These are phyloP conservation scores for Lophius piscatorius DNA, from an alignment of 2,113 vertebrate species.

Conservation along the genomic window DNA sequence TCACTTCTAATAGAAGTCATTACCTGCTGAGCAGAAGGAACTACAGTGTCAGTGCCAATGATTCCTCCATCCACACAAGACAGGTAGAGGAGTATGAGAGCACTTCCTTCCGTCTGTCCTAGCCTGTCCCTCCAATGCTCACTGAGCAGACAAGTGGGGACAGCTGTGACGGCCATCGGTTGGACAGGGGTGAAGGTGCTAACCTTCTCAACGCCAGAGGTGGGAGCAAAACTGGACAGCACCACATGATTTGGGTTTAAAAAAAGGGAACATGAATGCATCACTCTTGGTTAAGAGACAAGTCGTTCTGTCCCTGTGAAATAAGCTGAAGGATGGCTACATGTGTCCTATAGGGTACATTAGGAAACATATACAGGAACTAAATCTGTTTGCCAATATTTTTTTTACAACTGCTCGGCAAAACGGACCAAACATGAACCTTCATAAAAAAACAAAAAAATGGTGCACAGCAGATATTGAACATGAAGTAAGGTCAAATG, in stretches of 20 bases:
- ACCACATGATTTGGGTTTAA: slow-evolving; percentile 33
- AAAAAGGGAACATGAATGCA: too few species aligned
- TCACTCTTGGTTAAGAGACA: too few species aligned
- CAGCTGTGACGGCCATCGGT: slow-evolving; percentile 57
- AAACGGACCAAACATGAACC: neutral
- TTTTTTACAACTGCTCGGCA: too few species aligned
- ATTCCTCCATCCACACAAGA: slow-evolving; percentile 60
- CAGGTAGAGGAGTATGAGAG: slow-evolving; percentile 48
- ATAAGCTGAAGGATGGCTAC: slow-evolving; percentile 6
- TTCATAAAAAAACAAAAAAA: neutral
- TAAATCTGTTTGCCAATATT: too few species aligned
- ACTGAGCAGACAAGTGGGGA: slow-evolving; percentile 62
- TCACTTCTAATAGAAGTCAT: slow-evolving; percentile 76
- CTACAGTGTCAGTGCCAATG: slow-evolving; percentile 48
- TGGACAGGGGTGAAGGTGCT: slow-evolving; percentile 57
- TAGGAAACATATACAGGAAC: too few species aligned
- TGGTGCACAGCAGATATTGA: neutral
- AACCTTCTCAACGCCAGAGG: slow-evolving; percentile 59
- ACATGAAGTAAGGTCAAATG: neutral
- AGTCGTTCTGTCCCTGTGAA: slow-evolving; percentile 37
- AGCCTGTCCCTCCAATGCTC: slow-evolving; percentile 58
- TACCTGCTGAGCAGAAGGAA: slow-evolving; percentile 60
- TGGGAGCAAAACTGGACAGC: slow-evolving; percentile 41
- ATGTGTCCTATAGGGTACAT: slow-evolving; percentile 9
- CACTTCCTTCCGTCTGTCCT: slow-evolving; percentile 69